A percentile compares a stretch with the other conserved stretches of the same genome.
Conservation (phyloP, 2,888 invertebrate species). For the Gibbula magus region DNA sequence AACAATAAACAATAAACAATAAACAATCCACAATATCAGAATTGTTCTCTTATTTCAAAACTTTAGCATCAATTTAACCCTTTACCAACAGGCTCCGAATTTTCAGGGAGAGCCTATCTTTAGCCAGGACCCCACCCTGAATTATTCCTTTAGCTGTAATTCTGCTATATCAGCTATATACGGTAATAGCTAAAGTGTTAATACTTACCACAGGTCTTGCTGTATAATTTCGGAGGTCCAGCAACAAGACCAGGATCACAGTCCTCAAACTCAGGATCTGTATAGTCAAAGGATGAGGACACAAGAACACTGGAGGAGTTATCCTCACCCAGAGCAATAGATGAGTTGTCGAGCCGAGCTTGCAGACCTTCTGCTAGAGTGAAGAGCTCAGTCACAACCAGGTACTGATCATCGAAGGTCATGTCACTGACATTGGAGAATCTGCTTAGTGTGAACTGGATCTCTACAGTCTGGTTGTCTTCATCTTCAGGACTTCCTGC, state of each 20-base stretch:
- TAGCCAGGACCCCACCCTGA: no score
- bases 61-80: no score
- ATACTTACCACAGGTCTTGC: constrained; percentile 16
- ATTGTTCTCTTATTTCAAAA: no score
- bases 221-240: neutral
- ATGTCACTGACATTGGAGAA: neutral
- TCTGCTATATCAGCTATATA: no score
- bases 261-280: constrained; percentile 13
- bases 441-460: neutral
- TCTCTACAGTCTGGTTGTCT: neutral
- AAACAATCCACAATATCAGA: no score
- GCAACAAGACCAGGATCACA: constrained; percentile 12
- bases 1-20: no score
- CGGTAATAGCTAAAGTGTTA: no score
- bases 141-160: no score
- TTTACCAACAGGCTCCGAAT: no score
- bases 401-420: neutral
- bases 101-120: no score
- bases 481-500: no score
- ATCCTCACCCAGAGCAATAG: neutral
- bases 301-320: neutral
- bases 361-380: neutral
- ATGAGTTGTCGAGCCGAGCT: neutral
- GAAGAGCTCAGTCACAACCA: neutral
- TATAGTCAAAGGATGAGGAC: neutral